Conservation (phyloP, 2,797 vertebrate genomes). For the Manis javanica region DNA sequence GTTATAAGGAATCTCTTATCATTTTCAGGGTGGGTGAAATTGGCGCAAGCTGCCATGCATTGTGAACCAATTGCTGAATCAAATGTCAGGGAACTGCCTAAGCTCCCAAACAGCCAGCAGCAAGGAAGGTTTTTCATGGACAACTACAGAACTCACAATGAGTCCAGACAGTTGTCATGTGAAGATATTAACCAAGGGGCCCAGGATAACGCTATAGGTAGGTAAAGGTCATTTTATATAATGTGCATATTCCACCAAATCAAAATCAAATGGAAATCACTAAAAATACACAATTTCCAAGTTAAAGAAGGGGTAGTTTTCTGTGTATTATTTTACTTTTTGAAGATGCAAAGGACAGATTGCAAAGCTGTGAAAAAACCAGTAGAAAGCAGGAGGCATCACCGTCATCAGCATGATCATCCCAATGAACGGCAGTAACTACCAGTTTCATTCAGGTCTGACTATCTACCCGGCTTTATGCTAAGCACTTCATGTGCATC, state of each 20-base stretch:
- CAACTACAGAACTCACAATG: not conserved
- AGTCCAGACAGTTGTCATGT: not conserved
- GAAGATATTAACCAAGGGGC: not conserved
- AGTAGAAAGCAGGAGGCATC: not conserved
- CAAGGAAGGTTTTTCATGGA: not conserved
- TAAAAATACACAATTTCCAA: not conserved
- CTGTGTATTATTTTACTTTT: not conserved
- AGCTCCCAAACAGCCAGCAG: not conserved
- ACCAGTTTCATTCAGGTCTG: not conserved
- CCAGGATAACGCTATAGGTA: not conserved
- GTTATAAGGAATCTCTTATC: not conserved
- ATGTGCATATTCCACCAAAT: not conserved
- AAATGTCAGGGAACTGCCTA: not conserved
- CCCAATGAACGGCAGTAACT: not conserved
- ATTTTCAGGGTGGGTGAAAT: not conserved
- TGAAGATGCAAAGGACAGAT: not conserved
- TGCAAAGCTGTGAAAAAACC: not conserved
- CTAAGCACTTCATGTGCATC: not conserved
- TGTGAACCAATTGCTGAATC: not conserved
- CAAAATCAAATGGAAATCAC: not conserved
- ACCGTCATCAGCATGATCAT: not conserved
- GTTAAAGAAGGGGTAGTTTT: not conserved
- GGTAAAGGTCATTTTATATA: not conserved
- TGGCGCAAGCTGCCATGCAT: not conserved
- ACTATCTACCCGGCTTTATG: not conserved